Evolutionary conservation across 2,888 invertebrate species (phyloP).

Genomic region (Elmis aenea): DNA sequence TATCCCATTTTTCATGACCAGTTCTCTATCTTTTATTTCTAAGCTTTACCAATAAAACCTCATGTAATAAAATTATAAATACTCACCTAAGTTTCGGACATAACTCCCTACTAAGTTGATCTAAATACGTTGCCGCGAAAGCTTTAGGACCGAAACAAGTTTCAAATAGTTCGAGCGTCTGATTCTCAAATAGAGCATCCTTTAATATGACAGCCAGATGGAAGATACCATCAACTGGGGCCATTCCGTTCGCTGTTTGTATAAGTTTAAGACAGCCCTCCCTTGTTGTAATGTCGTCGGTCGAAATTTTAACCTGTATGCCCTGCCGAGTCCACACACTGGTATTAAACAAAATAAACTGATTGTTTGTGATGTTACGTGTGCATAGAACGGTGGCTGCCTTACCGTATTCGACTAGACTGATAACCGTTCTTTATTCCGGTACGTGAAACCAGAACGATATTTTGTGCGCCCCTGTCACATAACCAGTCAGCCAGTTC

Average conservation of each 20-base stretch:
- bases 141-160: constrained; percentile 75
- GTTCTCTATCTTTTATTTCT: no score
- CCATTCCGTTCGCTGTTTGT: no score
- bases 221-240: no score
- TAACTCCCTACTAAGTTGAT: constrained; percentile 56
- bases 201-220: constrained; percentile 80
- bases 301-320: constrained; percentile 62
- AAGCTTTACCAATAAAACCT: no score
- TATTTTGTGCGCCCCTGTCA: constrained; percentile 69
- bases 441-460: constrained; percentile 75
- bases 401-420: constrained; percentile 60
- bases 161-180: constrained; percentile 63
- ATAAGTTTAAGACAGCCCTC: no score
- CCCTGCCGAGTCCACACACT: constrained; percentile 70
- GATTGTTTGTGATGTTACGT: no score
- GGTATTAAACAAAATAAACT: no score
- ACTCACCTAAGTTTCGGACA: constrained; percentile 50
- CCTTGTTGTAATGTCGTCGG: constrained; percentile 64
- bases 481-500: constrained; percentile 85
- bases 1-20: no score
- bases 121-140: constrained; percentile 71
- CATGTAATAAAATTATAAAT: no score
- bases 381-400: not conserved
- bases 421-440: constrained; percentile 83
- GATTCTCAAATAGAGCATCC: constrained; percentile 74